These are phyloP conservation scores for Nyctereutes procyonoides DNA, from an alignment of 2,113 vertebrate genomes.

Conservation along the genomic window DNA sequence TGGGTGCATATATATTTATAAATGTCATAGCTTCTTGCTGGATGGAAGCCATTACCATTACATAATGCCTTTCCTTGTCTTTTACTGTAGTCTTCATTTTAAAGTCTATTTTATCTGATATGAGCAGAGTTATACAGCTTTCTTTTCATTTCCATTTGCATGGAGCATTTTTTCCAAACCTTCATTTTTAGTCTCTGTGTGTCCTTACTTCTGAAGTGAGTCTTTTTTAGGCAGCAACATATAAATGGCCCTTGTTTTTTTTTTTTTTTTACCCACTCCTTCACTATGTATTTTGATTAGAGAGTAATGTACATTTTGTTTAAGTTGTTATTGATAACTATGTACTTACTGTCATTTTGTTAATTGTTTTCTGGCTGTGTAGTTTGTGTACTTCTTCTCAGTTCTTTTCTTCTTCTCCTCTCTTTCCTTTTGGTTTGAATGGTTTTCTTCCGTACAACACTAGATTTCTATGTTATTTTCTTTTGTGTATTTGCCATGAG, in stretches of 20 bases:
- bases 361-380: background rate
- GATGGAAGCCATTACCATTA: background rate
- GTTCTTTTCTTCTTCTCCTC: background rate
- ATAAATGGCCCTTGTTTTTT: background rate
- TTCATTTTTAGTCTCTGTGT: background rate
- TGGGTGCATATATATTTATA: background rate
- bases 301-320: background rate
- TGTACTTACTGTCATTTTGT: background rate
- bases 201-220: background rate
- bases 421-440: background rate
- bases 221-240: background rate
- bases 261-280: background rate
- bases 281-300: background rate
- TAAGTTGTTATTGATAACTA: background rate
- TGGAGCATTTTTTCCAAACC: background rate
- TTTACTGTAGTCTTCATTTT: background rate
- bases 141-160: background rate
- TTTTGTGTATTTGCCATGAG: background rate
- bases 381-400: background rate
- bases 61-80: background rate
- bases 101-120: background rate
- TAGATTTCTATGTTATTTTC: background rate
- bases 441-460: background rate
- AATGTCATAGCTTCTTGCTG: background rate
- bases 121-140: background rate